Conservation (phyloP, 2,797 vertebrate species). For the Poeciliopsis turneri region DNA sequence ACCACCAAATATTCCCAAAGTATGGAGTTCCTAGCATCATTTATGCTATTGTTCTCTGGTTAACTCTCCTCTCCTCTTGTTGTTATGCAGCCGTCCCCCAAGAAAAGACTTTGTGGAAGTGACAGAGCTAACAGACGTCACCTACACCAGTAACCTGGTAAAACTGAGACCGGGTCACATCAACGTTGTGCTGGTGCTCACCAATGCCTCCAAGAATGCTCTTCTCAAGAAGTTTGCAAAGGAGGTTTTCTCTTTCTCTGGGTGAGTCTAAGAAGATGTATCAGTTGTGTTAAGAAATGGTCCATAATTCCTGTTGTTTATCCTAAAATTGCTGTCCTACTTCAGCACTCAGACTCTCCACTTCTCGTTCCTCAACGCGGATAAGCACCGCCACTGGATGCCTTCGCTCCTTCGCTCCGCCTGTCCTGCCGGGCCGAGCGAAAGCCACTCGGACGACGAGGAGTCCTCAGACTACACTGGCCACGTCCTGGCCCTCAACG, state of each 20-base stretch:
- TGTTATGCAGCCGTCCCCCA: slow-evolving; percentile 80
- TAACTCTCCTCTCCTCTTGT: neutral
- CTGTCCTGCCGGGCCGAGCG: slow-evolving; percentile 70
- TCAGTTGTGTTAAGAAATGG: neutral
- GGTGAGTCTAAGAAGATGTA: slow-evolving; percentile 75
- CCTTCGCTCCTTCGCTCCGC: slow-evolving; percentile 85
- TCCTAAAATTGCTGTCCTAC: neutral
- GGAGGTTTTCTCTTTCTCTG: slow-evolving; percentile 94
- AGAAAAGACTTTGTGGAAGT: slow-evolving; percentile 95
- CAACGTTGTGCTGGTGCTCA: slow-evolving; percentile 93
- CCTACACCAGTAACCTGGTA: slow-evolving; percentile 93
- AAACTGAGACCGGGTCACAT: slow-evolving; percentile 93
- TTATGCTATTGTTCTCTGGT: neutral
- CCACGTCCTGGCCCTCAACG: slow-evolving; percentile 92
- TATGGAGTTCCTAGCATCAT: neutral
- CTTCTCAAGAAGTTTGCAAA: slow-evolving; percentile 93
- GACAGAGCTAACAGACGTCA: slow-evolving; percentile 92
- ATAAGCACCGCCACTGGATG: slow-evolving; percentile 93
- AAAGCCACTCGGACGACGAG: slow-evolving; percentile 58
- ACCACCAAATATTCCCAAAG: neutral
- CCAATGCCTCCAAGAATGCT: slow-evolving; percentile 86
- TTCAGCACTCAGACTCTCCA: slow-evolving; percentile 90
- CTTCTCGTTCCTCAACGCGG: slow-evolving; percentile 95
- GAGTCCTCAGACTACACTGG: slow-evolving; percentile 85
- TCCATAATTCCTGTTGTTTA: neutral